Evolutionary conservation across 1,140 invertebrate species (phyloP).

Genomic region (Adelges cooleyi): DNA sequence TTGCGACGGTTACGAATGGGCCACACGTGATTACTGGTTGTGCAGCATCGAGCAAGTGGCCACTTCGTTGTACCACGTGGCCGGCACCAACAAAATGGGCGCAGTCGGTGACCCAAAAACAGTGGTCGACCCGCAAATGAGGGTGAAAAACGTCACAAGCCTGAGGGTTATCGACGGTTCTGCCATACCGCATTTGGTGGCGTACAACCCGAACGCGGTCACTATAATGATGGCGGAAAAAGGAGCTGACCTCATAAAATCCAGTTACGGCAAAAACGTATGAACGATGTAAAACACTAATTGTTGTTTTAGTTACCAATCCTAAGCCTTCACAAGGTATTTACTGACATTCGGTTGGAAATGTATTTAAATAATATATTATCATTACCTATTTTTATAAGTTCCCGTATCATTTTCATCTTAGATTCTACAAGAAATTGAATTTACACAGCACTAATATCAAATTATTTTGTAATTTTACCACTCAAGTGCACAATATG

Average conservation of each 20-base stretch:
- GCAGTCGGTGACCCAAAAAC: conserved; percentile 42
- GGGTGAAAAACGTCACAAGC: conserved; percentile 46
- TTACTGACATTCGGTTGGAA: no score
- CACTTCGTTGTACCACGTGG: conserved; percentile 46
- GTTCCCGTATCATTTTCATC: no score
- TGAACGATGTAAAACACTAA: no score
- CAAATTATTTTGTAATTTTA: no score
- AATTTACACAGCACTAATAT: no score
- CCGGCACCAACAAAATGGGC: conserved; percentile 54
- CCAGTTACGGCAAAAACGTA: conserved; percentile 33
- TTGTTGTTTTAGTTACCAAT: no score
- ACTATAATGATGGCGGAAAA: conserved; percentile 60
- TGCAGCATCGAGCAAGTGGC: conserved; percentile 47
- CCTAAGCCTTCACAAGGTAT: no score
- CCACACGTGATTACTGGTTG: conserved; percentile 56
- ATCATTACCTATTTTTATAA: no score
- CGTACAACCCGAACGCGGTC: conserved; percentile 53
- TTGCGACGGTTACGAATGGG: conserved; percentile 46
- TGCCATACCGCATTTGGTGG: conserved; percentile 46
- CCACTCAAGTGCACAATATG: no score
- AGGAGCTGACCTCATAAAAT: conserved; percentile 50
- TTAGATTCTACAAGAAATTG: no score
- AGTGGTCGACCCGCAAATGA: conserved; percentile 48
- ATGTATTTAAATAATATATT: no score
- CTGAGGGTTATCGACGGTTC: conserved; percentile 58